Evolutionary conservation across 1,140 invertebrate genomes (phyloP), one percentile per base, ranked within the genome.

Genomic region (Acromyrmex heyeri): DNA sequence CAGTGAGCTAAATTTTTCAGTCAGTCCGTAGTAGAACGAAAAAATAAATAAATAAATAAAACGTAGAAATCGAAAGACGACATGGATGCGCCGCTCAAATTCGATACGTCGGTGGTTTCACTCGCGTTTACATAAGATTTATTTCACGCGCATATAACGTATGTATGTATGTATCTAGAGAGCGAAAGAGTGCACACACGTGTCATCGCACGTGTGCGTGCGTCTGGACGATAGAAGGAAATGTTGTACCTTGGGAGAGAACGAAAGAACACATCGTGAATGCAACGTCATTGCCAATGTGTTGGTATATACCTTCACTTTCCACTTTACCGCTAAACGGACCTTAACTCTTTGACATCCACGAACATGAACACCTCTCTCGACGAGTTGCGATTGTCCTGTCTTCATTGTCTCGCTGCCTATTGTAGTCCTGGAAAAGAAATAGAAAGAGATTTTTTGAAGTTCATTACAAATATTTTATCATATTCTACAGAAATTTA

Each of bases 241-340:
- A 90, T 76, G 88, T 90, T 90, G 88, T 86, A 90, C 82, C 89
- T 88, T 38, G 7, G 34, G 88, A 90, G 85, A 78, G 85, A 79
- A 82, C 59, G 86, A 85, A 44, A 24, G 48, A 62, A 62, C 44
- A 14, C 21, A 14, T 38, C 44, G 30, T 34, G 78, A 59, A 38
- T 44, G 27, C 89, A 87, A 90, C 89, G 92, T 94, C 93, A 93
- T 94, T 93, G 91, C 92, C 91, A 93, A 91, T 91, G 89, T 85
- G 5, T 12, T 61, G 53, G 53, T 82, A 24, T 82, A 18, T 92
- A 94, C 94, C 94, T 94, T 95, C 94, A 95, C 94, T 95, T 95
- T 95, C 91, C 93, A 93, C 93, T 94, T 92, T 92, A 88, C 92
- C 90, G 91, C 88, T 91, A 92, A 86, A 67, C 86, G 38, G 44